These are phyloP conservation scores for Lagodon rhomboides DNA, from an alignment of 2,797 vertebrate species.

Conservation along the genomic window DNA sequence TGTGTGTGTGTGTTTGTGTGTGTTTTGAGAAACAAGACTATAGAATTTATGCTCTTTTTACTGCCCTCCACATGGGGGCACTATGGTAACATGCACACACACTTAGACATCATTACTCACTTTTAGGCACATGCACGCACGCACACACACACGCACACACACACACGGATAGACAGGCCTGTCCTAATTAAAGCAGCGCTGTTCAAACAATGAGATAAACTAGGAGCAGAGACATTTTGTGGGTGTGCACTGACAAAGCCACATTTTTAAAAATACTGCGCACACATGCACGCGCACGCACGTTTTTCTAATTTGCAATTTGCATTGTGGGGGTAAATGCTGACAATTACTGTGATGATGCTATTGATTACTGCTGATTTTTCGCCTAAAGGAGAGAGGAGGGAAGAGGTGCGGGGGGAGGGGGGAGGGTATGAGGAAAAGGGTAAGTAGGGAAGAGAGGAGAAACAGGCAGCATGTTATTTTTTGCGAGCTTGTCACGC, in stretches of 20 bases:
- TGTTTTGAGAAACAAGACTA: conserved; percentile 54
- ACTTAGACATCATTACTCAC: conserved; percentile 29
- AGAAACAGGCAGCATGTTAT: conserved; percentile 17
- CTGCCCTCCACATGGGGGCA: conserved; percentile 75
- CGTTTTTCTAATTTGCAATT: conserved; percentile 41
- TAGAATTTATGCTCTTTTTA: conserved; percentile 36
- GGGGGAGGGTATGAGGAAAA: conserved; percentile 11
- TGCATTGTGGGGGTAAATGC: conserved; percentile 50
- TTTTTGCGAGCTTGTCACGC: conserved; percentile 35
- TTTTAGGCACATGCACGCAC: conserved; percentile 31
- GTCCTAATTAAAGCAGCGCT: conserved; percentile 81
- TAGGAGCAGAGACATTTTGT: conserved; percentile 71
- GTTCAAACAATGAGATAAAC: conserved; percentile 83
- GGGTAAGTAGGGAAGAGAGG: conserved; percentile 2
- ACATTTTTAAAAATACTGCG: conserved; percentile 52
- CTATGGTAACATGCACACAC: conserved; percentile 66
- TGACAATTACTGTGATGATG: conserved; percentile 52
- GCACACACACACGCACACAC: conserved; percentile 27
- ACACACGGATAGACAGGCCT: conserved; percentile 59
- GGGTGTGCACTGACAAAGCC: conserved; percentile 63
- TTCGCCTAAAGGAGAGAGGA: conserved; percentile 42
- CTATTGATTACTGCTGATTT: conserved; percentile 60
- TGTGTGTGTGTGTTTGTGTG: conserved; percentile 34
- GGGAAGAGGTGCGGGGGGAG: conserved; percentile 24
- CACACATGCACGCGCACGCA: conserved; percentile 11